Evolutionary conservation across 2,113 vertebrate species (phyloP).

Genomic region (Phaethon lepturus): DNA sequence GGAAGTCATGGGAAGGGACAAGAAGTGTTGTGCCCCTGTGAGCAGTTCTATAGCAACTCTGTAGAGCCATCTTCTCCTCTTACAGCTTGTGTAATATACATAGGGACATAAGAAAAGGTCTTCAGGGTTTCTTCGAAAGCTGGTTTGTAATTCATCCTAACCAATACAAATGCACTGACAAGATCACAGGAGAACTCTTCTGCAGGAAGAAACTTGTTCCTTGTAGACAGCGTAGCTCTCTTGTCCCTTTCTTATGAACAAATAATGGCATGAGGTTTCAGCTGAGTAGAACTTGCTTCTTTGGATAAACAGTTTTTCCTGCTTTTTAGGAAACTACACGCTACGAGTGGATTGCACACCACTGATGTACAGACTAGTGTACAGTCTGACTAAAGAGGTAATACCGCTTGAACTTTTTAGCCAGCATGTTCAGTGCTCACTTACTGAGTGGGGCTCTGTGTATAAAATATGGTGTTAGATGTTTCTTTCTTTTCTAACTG

Average conservation of each 20-base stretch:
- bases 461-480: background rate
- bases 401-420: background rate
- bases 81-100: fast-evolving
- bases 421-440: background rate
- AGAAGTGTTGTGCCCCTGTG: background rate
- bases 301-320: background rate
- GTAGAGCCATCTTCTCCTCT: background rate
- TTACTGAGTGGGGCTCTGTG: background rate
- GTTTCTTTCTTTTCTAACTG: background rate
- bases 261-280: background rate
- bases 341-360: constrained; percentile 93
- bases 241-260: background rate
- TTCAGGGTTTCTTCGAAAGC: background rate
- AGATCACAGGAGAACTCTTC: background rate
- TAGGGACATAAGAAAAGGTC: background rate
- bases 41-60: background rate
- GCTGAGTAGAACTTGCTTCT: background rate
- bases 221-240: background rate
- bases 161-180: background rate
- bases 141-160: background rate
- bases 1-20: background rate
- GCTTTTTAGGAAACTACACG: constrained; percentile 91
- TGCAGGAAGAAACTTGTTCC: background rate
- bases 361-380: constrained; percentile 88
- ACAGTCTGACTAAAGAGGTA: constrained; percentile 92